Evolutionary conservation across 2,888 invertebrate genomes (phyloP).

Genomic region (Clanis bilineata): DNA sequence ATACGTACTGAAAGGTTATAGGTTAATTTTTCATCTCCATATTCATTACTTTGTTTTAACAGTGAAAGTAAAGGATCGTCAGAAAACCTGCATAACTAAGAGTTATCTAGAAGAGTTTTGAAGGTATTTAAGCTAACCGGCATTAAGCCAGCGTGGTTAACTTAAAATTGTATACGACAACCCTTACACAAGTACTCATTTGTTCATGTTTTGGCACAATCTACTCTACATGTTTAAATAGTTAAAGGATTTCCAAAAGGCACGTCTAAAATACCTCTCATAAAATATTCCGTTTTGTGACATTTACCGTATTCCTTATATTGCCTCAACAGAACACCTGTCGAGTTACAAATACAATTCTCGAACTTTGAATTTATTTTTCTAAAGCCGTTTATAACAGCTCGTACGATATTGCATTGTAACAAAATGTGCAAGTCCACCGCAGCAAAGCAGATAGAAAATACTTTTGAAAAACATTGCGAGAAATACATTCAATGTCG

Average conservation of each 20-base stretch:
- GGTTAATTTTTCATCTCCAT: neutral
- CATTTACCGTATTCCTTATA: neutral
- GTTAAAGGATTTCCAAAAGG: neutral
- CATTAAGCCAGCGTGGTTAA: too few species aligned
- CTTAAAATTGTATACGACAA: neutral
- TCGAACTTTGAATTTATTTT: neutral
- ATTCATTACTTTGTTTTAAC: neutral
- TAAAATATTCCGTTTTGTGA: neutral
- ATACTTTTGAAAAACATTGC: neutral
- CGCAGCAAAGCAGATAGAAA: neutral
- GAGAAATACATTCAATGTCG: neutral
- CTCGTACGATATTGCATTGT: neutral
- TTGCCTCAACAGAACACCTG: conserved; percentile 7
- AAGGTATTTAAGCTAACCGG: neutral
- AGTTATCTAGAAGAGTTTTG: too few species aligned
- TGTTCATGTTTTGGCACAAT: too few species aligned
- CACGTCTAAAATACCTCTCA: neutral
- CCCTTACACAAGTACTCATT: too few species aligned
- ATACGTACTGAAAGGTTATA: conserved; percentile 5
- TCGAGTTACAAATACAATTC: conserved; percentile 15
- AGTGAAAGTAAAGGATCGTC: neutral
- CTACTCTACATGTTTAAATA: neutral
- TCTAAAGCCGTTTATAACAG: neutral
- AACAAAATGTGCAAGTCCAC: neutral
- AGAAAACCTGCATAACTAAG: too few species aligned